Base-by-base conservation (phyloP, 2,888 invertebrate genomes). In the Calameuta pallipes region DNA sequence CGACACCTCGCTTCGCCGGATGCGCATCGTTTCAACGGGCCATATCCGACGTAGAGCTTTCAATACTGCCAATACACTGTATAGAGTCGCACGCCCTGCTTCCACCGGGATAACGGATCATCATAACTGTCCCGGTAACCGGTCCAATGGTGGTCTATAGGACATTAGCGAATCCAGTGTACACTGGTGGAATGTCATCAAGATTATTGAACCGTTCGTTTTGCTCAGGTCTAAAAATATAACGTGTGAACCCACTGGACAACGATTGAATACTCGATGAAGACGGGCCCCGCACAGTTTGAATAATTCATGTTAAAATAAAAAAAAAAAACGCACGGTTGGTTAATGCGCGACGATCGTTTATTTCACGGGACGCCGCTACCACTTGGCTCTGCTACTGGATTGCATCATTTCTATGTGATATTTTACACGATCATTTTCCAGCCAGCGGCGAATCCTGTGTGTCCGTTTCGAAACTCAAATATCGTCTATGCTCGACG, bases 1-100 rank as follows among this genome's bases (percentile, higher is more conserved):
- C 35, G 74, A 36, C 74, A 74, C 36, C 74, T 74, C 34, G 74
- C 36, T 35, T 31, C 71, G 6, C 71, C 71, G 71, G 71, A 71
- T 71, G 71, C 15, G 71, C 31, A 13, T 71, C 71, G 23, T 71
- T 71, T 71, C 15, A 56, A 56, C 56, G 13, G 71, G 71, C 71
- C 31, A 71, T 11, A 71, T 71, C 71, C 71, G 30, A 34, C 71
- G 9, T 4, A 1, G 71, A 31, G 71, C 15, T 71, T 11, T 71
- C 71, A 11, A 71, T 71, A 6, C 15, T 71, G 23, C 30, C n/a
- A 30, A 30, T 30, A 56, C 9, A 23, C 9, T 23, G 9, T 56
- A 6, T 9, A 56, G 56, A 56, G 56, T 15, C 15, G 56, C 23
- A 4, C 56, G 6, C 23, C 15, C 56, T 15, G 56, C 2, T 56